A percentile compares a stretch with the other conserved stretches of the same genome.
Evolutionary conservation across 2,888 invertebrate genomes (phyloP).

Genomic region (Cremastobaeus sp.): DNA sequence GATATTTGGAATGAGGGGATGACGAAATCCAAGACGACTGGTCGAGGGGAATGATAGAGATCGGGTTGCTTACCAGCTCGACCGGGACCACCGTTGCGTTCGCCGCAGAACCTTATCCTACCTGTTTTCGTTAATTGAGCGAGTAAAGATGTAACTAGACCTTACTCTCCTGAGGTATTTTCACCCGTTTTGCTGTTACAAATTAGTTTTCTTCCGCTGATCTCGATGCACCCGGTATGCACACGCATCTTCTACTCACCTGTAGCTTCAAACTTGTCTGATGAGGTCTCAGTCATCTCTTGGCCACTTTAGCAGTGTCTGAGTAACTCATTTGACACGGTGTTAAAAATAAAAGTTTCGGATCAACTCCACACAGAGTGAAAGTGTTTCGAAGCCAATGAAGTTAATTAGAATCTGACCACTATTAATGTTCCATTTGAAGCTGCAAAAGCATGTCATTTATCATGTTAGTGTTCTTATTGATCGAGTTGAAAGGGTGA

Average conservation of each 20-base stretch:
- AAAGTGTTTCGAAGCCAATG: no score
- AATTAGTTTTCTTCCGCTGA: constrained; percentile 69
- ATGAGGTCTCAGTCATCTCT: no score
- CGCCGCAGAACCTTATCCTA: constrained; percentile 76
- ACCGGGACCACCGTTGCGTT: constrained; percentile 74
- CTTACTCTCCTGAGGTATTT: constrained; percentile 76
- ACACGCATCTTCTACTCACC: constrained; percentile 37
- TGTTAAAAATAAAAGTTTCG: no score
- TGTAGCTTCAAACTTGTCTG: constrained; percentile 30
- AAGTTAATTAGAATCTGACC: no score
- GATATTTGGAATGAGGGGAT: constrained; percentile 69
- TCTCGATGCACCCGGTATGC: constrained; percentile 42
- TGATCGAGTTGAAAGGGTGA: no score
- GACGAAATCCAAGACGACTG: constrained; percentile 75
- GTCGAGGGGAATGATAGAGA: constrained; percentile 74
- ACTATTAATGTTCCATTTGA: no score
- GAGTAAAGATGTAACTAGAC: constrained; percentile 78
- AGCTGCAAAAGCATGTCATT: no score
- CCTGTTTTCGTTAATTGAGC: constrained; percentile 78
- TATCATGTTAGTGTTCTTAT: no score
- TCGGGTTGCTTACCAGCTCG: constrained; percentile 71
- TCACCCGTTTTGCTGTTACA: constrained; percentile 72
- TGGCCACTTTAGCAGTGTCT: no score
- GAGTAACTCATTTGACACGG: no score
- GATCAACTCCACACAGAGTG: no score